Conservation (phyloP, 2,797 vertebrate species). For the Hephaestus fuliginosus region DNA sequence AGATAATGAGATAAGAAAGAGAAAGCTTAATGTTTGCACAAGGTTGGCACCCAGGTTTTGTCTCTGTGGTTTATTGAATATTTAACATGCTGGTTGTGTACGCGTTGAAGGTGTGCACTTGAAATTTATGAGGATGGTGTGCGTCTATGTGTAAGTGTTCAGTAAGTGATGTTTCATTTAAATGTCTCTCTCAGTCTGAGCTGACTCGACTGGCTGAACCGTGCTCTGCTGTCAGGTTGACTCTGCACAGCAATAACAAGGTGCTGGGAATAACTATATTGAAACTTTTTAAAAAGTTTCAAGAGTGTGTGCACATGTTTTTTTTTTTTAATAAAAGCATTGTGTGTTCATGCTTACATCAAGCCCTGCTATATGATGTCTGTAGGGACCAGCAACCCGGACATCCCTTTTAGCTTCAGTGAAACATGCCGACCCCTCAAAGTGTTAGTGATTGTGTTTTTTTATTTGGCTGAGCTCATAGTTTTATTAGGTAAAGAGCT, state of each 20-base stretch:
- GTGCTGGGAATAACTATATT: slow-evolving; percentile 22
- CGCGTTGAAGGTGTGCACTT: slow-evolving; percentile 8
- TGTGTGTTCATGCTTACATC: neutral
- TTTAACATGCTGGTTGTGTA: slow-evolving; percentile 1
- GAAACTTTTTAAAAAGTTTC: slow-evolving; percentile 1
- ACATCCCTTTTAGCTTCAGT: slow-evolving; percentile 26
- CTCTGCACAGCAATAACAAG: slow-evolving; percentile 68
- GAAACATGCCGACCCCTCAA: neutral
- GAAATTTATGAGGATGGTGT: neutral
- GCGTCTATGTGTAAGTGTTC: neutral
- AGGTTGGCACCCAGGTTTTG: neutral
- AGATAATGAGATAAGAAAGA: neutral
- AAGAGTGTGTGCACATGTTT: neutral
- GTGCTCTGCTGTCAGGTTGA: slow-evolving; percentile 59
- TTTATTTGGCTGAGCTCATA: neutral
- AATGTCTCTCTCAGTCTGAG: slow-evolving; percentile 43
- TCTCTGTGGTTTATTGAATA: slow-evolving; percentile 6
- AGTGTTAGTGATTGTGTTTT: slow-evolving; percentile 7
- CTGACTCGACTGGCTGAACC: slow-evolving; percentile 63
- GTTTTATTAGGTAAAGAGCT: neutral
- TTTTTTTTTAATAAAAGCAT: slow-evolving; percentile 1
- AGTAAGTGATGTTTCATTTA: slow-evolving; percentile 24
- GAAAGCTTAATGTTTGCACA: neutral
- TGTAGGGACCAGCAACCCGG: neutral
- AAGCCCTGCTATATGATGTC: neutral